phyloP scores from a whole-genome alignment of 2,888 invertebrate species.

The Hirudinaria manillensis region DNA sequence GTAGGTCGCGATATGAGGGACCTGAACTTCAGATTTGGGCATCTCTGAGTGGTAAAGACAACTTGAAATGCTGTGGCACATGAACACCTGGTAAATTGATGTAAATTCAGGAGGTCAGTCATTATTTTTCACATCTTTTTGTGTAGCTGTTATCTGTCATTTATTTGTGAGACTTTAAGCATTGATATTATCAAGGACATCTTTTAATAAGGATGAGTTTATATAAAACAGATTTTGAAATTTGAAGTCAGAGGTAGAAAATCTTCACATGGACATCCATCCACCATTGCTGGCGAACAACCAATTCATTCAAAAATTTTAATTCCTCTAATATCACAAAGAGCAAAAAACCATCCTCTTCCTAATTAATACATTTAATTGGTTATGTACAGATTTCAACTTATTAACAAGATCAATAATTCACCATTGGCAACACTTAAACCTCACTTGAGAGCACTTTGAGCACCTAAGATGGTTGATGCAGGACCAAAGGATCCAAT shows the following conservation, averaged over 20 bases:
- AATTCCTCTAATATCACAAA: not conserved
- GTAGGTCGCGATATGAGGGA: not conserved
- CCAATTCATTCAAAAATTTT: not conserved
- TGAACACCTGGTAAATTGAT: not conserved
- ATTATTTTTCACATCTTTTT: not conserved
- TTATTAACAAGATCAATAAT: not conserved
- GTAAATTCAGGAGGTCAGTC: not conserved
- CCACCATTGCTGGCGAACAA: no score
- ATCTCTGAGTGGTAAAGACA: not conserved
- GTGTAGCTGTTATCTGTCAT: no score
- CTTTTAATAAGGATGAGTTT: no score
- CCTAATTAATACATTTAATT: not conserved
- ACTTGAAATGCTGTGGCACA: not conserved
- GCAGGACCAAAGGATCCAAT: constrained; percentile 88
- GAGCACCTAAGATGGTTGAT: constrained; percentile 79
- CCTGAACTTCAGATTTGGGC: not conserved
- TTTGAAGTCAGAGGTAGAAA: no score
- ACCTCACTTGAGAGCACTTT: constrained; percentile 35
- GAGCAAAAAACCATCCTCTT: not conserved
- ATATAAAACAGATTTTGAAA: no score
- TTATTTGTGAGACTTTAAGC: no score
- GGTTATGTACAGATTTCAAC: not conserved
- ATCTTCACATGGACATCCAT: no score
- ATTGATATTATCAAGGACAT: no score
- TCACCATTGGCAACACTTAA: not conserved